Conservation (phyloP, 1,140 invertebrate species). For the Episyrphus balteatus region DNA sequence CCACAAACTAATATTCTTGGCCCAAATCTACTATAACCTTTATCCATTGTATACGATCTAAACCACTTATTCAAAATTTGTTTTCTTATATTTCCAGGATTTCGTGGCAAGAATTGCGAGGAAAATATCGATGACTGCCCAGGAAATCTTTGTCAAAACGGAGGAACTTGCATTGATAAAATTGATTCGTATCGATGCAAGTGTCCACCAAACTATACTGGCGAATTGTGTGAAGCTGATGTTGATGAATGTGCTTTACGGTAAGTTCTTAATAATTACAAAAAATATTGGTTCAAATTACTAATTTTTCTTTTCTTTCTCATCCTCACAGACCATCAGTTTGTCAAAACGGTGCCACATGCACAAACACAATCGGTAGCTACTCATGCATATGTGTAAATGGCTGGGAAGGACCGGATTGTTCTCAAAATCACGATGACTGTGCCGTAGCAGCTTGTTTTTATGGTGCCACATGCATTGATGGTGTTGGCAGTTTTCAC, state of each 20-base stretch:
- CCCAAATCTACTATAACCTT: no score
- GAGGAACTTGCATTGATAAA: slow-evolving; percentile 78
- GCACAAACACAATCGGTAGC: slow-evolving; percentile 78
- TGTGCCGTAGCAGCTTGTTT: slow-evolving; percentile 87
- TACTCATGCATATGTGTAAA: slow-evolving; percentile 95
- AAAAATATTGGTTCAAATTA: background rate
- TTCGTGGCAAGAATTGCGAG: slow-evolving; percentile 74
- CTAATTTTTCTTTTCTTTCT: background rate
- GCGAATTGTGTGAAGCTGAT: slow-evolving; percentile 67
- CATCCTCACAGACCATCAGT: slow-evolving; percentile 52
- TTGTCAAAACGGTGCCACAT: slow-evolving; percentile 90
- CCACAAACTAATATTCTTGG: no score
- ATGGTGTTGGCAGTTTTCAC: slow-evolving; percentile 86
- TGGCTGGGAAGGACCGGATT: slow-evolving; percentile 85
- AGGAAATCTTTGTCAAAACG: slow-evolving; percentile 81
- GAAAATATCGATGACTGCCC: slow-evolving; percentile 86
- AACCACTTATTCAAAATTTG: no score
- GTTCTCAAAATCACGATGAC: slow-evolving; percentile 88
- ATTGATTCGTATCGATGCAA: slow-evolving; percentile 78
- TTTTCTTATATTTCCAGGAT: slow-evolving; percentile 50
- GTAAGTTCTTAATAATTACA: slow-evolving; percentile 31
- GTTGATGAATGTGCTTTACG: slow-evolving; percentile 69
- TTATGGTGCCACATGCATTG: slow-evolving; percentile 93
- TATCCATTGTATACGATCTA: no score
- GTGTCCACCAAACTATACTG: slow-evolving; percentile 79